These are phyloP conservation scores for Temnothorax ravouxi DNA, from an alignment of 2,888 invertebrate species.

Conservation along the genomic window DNA sequence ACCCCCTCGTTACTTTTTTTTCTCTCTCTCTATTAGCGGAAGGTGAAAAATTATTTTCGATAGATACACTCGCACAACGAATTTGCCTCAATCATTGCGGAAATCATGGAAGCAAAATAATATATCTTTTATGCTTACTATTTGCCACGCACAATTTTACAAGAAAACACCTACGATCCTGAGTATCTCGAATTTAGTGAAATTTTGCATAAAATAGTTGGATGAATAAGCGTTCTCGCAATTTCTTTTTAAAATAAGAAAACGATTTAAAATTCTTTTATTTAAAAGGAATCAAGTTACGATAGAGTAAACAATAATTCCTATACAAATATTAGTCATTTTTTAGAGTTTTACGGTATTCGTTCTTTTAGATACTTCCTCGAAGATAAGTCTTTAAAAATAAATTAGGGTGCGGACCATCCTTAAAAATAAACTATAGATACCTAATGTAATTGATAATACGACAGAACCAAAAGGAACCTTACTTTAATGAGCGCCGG, in stretches of 20 bases:
- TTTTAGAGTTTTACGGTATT: not conserved
- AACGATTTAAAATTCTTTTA: not conserved
- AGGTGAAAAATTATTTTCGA: slow-evolving; percentile 46
- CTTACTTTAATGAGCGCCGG: not conserved
- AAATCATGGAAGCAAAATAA: slow-evolving; percentile 1
- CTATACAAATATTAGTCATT: not conserved
- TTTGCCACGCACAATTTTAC: not conserved
- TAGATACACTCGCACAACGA: slow-evolving; percentile 11
- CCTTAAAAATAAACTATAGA: not conserved
- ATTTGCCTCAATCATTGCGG: slow-evolving; percentile 12
- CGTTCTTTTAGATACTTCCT: not conserved
- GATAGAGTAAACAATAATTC: not conserved
- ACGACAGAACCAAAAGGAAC: not conserved
- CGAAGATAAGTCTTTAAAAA: not conserved
- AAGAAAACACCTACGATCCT: not conserved
- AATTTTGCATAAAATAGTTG: not conserved
- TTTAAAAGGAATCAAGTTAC: not conserved
- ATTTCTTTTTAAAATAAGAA: not conserved
- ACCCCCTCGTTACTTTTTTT: not conserved
- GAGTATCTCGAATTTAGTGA: not conserved
- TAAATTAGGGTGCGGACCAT: not conserved
- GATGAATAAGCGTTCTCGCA: not conserved
- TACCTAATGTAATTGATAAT: not conserved
- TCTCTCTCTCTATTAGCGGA: not conserved
- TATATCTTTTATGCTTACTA: not conserved